phyloP scores from a whole-genome alignment of 2,797 vertebrate species.

The Pelochelys cantorii region DNA sequence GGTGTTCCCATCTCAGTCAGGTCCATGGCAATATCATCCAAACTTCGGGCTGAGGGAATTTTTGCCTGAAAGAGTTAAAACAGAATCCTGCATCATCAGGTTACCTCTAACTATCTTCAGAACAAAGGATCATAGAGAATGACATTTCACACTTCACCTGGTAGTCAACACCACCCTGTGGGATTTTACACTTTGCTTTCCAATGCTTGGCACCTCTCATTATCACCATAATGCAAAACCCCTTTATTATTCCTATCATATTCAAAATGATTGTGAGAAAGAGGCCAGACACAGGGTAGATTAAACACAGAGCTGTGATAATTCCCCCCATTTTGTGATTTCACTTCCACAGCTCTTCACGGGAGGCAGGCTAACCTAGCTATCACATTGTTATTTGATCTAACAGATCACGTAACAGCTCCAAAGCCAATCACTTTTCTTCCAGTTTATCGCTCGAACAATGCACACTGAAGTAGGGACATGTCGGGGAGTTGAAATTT shows the following conservation, averaged over 20 bases:
- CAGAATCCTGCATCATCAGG: background rate
- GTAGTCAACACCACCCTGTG: background rate
- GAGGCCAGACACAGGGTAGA: constrained; percentile 25
- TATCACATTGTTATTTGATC: accelerated
- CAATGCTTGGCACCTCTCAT: background rate
- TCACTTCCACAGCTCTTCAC: constrained; percentile 19
- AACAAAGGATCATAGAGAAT: background rate
- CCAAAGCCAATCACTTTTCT: constrained; percentile 29
- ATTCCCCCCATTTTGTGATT: constrained; percentile 43
- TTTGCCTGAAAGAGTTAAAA: constrained; percentile 84
- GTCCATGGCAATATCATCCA: constrained; percentile 95
- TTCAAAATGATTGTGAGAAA: constrained; percentile 25
- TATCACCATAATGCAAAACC: background rate
- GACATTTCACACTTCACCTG: constrained; percentile 13
- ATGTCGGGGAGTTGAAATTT: background rate
- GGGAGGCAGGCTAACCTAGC: constrained; percentile 25
- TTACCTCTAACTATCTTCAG: constrained; percentile 45
- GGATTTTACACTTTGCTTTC: background rate
- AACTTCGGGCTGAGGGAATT: constrained; percentile 91
- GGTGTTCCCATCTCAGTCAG: constrained; percentile 89
- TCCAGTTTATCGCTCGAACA: background rate
- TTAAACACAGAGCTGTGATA: background rate
- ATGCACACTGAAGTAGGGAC: background rate
- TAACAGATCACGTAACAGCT: constrained; percentile 12
- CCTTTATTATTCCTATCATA: background rate